These are phyloP conservation scores for Rhinoptilus africanus DNA, from an alignment of 2,113 vertebrate genomes.

Conservation along the genomic window DNA sequence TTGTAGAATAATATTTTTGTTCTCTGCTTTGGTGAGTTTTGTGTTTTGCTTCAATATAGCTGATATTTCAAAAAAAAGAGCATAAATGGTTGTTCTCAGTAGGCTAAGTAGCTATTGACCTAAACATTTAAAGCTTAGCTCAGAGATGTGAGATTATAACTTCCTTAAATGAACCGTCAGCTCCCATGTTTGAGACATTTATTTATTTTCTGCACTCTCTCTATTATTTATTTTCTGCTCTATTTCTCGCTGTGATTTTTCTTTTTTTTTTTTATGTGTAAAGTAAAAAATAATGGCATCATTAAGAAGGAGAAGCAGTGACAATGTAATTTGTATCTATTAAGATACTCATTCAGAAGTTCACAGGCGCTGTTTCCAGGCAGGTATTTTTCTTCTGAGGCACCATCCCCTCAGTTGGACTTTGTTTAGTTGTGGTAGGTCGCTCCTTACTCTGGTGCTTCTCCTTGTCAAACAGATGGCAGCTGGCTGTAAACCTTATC, in stretches of 20 bases:
- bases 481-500: not conserved
- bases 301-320: not conserved
- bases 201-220: not conserved
- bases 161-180: not conserved
- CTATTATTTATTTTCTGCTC: not conserved
- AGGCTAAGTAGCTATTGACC: not conserved
- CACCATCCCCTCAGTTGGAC: rapidly evolving
- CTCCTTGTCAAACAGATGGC: not conserved
- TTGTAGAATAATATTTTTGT: conserved; percentile 7
- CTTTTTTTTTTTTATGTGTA: not conserved
- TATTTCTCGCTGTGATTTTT: not conserved
- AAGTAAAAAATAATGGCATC: not conserved
- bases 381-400: not conserved
- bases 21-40: not conserved
- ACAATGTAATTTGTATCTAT: not conserved
- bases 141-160: not conserved
- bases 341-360: not conserved
- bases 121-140: not conserved
- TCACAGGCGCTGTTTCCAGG: rapidly evolving
- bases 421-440: not conserved
- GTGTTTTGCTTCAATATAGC: not conserved
- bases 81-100: not conserved
- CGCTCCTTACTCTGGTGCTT: not conserved
- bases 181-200: not conserved
- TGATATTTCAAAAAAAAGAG: not conserved